phyloP scores from a whole-genome alignment of 2,113 vertebrate genomes.

The Sus scrofa region T2T-Sscrofa CM000824.6:77029001-77029500 shows the following conservation, averaged over 20 bases:
- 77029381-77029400: constrained; percentile 59
- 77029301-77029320: background rate
- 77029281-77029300: rapidly evolving
- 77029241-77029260: background rate
- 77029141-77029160: background rate
- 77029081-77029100: background rate
- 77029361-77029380: background rate
- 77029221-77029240: background rate
- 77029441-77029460: constrained; percentile 49
- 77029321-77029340: background rate
- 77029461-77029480: constrained; percentile 28
- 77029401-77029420: constrained; percentile 7
- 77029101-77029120: background rate
- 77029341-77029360: background rate
- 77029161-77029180: background rate
- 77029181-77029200: background rate
- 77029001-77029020: background rate
- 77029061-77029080: rapidly evolving
- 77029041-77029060: background rate
- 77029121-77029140: background rate
- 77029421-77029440: constrained; percentile 11
- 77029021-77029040: background rate
- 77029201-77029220: rapidly evolving
- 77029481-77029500: constrained; percentile 1
- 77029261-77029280: background rate